A percentile compares a stretch with the other conserved stretches of the same genome.
Evolutionary conservation across 2,888 invertebrate species (phyloP).

Genomic region (Oasisia sp.): DNA sequence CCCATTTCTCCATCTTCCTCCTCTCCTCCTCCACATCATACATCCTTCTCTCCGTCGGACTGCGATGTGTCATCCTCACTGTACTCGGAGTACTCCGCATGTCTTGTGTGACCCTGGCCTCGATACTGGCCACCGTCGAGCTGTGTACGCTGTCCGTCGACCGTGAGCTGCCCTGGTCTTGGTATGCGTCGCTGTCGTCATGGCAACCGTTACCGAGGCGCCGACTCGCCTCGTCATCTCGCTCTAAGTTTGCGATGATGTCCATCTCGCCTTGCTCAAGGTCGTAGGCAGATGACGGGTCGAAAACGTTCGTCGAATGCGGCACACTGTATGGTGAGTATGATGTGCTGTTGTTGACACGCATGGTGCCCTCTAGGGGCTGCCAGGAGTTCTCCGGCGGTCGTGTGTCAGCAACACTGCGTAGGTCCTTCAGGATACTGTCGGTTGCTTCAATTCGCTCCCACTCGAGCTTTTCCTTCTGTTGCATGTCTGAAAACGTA

Average conservation of each 20-base stretch:
- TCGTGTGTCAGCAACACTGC: not conserved
- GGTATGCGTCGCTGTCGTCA: not conserved
- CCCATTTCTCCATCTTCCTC: conserved; percentile 50
- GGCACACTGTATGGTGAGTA: not conserved
- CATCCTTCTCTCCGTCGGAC: conserved; percentile 9
- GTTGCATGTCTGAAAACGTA: not conserved
- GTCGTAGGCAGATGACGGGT: conserved; percentile 21
- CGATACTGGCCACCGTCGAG: not conserved
- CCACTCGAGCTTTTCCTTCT: not conserved
- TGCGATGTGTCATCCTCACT: not conserved
- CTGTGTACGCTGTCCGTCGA: not conserved
- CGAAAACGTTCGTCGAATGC: not conserved
- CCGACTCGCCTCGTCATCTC: conserved; percentile 25
- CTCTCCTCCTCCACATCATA: conserved; percentile 39
- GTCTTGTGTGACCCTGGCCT: conserved; percentile 26
- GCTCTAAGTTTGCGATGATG: conserved; percentile 38
- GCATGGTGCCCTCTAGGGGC: not conserved
- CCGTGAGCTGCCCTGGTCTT: not conserved
- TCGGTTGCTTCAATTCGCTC: not conserved
- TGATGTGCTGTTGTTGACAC: not conserved
- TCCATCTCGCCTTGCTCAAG: conserved; percentile 35
- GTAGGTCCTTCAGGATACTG: not conserved
- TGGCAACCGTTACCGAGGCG: not conserved
- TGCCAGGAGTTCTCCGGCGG: not conserved
- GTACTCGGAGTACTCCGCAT: conserved; percentile 27